A percentile compares a stretch with the other conserved stretches of the same genome.
phyloP scores from a whole-genome alignment of 37 sponge, comb jelly and placozoan genomes.

The Ianthella basta region DNA sequence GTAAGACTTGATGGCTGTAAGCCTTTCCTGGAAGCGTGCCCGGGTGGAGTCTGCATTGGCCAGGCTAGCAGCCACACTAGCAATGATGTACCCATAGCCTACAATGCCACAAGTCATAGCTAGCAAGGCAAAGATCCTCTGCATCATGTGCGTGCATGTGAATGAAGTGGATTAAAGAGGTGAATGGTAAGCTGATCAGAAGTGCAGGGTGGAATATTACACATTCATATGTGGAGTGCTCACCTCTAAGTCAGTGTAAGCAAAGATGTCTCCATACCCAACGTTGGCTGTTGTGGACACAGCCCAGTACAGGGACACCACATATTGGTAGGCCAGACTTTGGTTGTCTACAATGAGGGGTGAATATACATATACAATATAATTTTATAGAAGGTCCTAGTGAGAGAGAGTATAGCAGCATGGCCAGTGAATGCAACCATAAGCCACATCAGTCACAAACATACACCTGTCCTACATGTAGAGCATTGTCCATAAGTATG shows the following conservation, averaged over 20 bases:
- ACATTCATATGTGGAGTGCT: not conserved
- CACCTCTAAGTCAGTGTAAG: slow-evolving; percentile 45
- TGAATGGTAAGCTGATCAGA: too few relatives aligned
- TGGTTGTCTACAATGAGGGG: not conserved
- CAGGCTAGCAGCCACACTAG: slow-evolving; percentile 82
- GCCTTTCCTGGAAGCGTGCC: slow-evolving; percentile 71
- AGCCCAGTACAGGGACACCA: slow-evolving; percentile 85
- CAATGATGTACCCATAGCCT: slow-evolving; percentile 81
- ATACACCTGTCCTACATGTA: too few relatives aligned
- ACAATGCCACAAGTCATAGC: slow-evolving; percentile 68
- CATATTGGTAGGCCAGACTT: slow-evolving; percentile 48
- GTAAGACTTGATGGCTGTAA: slow-evolving; percentile 65
- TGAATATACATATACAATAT: too few relatives aligned
- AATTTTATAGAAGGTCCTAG: too few relatives aligned
- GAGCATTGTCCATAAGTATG: not conserved
- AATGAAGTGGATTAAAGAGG: too few relatives aligned
- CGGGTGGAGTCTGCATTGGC: slow-evolving; percentile 71
- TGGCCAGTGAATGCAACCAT: too few relatives aligned
- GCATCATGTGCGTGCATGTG: not conserved
- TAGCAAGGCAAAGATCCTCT: slow-evolving; percentile 61
- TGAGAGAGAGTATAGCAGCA: too few relatives aligned
- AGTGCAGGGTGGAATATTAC: too few relatives aligned
- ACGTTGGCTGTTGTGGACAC: slow-evolving; percentile 69
- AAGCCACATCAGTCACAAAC: too few relatives aligned
- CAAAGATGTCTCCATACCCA: slow-evolving; percentile 85